Conservation (phyloP, 1,140 invertebrate species). For the Ceratosolen fusciceps region DNA sequence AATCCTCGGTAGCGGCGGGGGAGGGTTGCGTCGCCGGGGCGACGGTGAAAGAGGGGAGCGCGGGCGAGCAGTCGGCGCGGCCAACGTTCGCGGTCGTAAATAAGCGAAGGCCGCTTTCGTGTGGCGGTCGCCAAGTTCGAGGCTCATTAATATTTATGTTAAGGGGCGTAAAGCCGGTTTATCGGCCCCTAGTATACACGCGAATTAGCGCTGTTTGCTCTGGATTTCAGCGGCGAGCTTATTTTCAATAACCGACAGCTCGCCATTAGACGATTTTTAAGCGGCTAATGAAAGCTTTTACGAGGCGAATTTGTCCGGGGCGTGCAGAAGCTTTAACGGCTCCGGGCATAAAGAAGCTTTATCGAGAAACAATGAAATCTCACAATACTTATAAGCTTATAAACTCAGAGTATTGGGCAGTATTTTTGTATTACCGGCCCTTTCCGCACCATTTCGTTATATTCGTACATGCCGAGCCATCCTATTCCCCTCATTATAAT, state of each 20-base stretch:
- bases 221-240: neutral
- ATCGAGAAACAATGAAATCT: constrained; percentile 15
- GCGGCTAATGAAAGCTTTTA: constrained; percentile 12
- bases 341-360: constrained; percentile 11
- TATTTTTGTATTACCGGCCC: no score
- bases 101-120: neutral
- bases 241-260: neutral
- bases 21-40: no score
- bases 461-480: no score
- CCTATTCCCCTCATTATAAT: no score
- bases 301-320: neutral
- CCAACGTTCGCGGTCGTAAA: neutral
- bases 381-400: constrained; percentile 4
- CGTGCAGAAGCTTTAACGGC: neutral
- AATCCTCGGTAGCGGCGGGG: no score
- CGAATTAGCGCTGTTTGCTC: neutral
- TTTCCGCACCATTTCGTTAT: no score
- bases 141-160: constrained; percentile 21
- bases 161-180: neutral
- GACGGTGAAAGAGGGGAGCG: no score
- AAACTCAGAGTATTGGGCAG: no score
- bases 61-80: no score
- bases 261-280: constrained; percentile 3
- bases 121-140: neutral
- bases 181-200: neutral